These are phyloP conservation scores for Drosophila prolongata DNA, from an alignment of 2,888 invertebrate genomes.

Conservation along the genomic window DNA sequence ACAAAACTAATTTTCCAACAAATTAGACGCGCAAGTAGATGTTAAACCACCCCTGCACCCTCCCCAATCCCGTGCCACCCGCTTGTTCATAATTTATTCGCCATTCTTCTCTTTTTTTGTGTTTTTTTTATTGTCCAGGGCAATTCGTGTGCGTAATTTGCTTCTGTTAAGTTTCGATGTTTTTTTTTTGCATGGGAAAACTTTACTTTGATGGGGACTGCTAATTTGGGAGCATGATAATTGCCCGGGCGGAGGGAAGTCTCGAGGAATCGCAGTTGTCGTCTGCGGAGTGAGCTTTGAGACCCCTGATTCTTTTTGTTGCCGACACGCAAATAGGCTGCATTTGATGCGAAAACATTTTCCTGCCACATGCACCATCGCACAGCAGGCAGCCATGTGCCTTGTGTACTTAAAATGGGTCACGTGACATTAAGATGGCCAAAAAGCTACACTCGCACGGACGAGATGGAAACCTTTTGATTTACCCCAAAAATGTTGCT, in stretches of 20 bases:
- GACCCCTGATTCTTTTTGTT: slow-evolving; percentile 26
- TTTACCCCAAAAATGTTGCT: neutral
- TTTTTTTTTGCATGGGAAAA: slow-evolving; percentile 50
- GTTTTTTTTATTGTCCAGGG: slow-evolving; percentile 70
- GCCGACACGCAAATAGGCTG: slow-evolving; percentile 45
- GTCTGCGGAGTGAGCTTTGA: slow-evolving; percentile 53
- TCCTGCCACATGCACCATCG: slow-evolving; percentile 64
- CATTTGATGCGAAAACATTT: slow-evolving; percentile 66
- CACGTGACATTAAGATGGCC: slow-evolving; percentile 74
- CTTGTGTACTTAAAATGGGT: slow-evolving; percentile 46
- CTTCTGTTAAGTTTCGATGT: slow-evolving; percentile 59
- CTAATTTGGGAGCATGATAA: slow-evolving; percentile 68
- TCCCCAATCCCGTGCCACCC: neutral
- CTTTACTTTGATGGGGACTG: slow-evolving; percentile 61
- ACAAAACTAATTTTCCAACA: slow-evolving; percentile 77
- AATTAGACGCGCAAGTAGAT: slow-evolving; percentile 72
- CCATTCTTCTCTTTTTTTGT: slow-evolving; percentile 43
- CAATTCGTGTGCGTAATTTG: slow-evolving; percentile 76
- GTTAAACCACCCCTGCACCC: slow-evolving; percentile 23
- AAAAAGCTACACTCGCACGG: slow-evolving; percentile 31
- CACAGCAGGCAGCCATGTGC: slow-evolving; percentile 43
- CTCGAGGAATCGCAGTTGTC: slow-evolving; percentile 6
- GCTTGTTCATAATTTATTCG: slow-evolving; percentile 68
- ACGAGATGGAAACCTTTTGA: slow-evolving; percentile 25
- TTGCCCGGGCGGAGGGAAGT: slow-evolving; percentile 40